These are phyloP conservation scores for Rotaria socialis DNA, from an alignment of 2,888 invertebrate genomes.

Conservation along the genomic window DNA sequence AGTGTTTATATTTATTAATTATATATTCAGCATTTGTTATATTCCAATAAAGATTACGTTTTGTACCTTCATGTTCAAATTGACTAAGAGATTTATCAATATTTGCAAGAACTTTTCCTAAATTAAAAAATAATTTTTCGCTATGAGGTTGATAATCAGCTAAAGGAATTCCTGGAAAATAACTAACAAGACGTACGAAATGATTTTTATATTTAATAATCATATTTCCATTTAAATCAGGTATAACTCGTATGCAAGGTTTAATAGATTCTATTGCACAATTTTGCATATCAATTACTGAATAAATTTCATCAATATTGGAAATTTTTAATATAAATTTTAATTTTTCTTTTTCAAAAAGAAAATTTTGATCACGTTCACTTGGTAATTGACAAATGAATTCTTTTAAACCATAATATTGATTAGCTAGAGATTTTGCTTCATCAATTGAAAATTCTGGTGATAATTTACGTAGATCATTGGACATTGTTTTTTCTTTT, in stretches of 20 bases:
- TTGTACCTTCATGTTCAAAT: not conserved
- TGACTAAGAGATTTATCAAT: not conserved
- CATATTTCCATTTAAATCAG: not conserved
- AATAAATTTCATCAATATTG: not conserved
- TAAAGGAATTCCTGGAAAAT: not conserved
- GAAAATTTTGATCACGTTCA: slow-evolving; percentile 27
- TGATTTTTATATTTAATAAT: slow-evolving; percentile 6
- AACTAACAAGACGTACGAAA: not conserved
- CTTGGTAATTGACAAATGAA: not conserved
- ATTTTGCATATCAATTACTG: not conserved
- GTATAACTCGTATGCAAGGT: not conserved
- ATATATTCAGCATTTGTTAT: not conserved
- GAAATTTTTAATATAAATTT: slow-evolving; percentile 11
- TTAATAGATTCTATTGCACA: not conserved
- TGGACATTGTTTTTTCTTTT: not conserved
- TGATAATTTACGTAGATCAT: not conserved
- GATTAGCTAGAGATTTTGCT: not conserved
- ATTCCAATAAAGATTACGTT: slow-evolving; percentile 2
- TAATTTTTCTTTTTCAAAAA: not conserved
- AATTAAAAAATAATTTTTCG: not conserved
- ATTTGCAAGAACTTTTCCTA: not conserved
- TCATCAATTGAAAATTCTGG: not conserved
- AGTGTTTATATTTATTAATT: not conserved
- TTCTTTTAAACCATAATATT: not conserved
- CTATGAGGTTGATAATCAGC: not conserved